Conservation (phyloP, 1,140 invertebrate species). For the Varroa destructor region DNA sequence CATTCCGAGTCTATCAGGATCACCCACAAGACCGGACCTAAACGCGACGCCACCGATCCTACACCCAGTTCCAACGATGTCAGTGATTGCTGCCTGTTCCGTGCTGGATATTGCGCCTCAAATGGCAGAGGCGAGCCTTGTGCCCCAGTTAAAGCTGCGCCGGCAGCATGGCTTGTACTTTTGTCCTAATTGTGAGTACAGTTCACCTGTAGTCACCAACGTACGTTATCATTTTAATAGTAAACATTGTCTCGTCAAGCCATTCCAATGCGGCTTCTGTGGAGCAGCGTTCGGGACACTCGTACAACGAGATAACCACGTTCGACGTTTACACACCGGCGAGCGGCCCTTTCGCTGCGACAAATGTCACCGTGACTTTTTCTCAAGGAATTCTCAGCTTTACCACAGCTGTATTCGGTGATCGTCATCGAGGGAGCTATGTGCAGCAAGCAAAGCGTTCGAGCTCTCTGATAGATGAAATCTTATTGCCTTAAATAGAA, state of each 20-base stretch:
- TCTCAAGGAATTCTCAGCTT: constrained; percentile 24
- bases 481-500: too few relatives aligned
- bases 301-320: constrained; percentile 21
- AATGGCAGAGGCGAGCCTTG: neutral
- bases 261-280: constrained; percentile 22
- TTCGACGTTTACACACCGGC: constrained; percentile 1
- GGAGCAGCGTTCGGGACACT: constrained; percentile 15
- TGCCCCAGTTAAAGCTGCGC: constrained; percentile 4
- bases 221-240: constrained; percentile 21
- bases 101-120: constrained; percentile 14
- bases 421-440: too few relatives aligned
- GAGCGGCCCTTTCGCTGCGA: constrained; percentile 23
- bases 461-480: too few relatives aligned
- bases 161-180: constrained; percentile 5
- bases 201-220: constrained; percentile 11
- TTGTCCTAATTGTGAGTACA: constrained; percentile 21
- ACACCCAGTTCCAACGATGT: too few relatives aligned
- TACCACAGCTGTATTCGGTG: constrained; percentile 18
- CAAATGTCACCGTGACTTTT: constrained; percentile 10
- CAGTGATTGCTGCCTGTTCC: too few relatives aligned
- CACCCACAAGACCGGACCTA: too few relatives aligned
- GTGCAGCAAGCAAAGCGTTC: too few relatives aligned
- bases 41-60: too few relatives aligned
- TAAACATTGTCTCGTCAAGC: constrained; percentile 24
- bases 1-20: too few relatives aligned